These are phyloP conservation scores for Aleiodes sp. DNA, from an alignment of 1,140 invertebrate genomes.

Conservation along the genomic window DNA sequence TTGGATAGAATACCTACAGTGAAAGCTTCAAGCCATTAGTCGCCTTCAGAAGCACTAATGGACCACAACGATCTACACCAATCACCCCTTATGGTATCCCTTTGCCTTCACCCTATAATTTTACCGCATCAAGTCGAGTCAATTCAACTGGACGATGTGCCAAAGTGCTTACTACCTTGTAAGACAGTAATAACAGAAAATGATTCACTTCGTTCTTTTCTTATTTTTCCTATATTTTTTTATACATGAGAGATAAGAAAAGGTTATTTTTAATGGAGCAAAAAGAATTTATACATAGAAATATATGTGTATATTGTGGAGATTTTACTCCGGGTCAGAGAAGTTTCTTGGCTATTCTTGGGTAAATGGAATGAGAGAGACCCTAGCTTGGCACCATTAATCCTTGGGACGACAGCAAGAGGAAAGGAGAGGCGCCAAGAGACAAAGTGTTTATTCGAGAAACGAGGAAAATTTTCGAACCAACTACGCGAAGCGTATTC, in stretches of 20 bases:
- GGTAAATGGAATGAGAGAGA: background rate
- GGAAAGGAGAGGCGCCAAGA: slow-evolving; percentile 1
- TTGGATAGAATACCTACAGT: slow-evolving; percentile 28
- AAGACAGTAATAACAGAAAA: background rate
- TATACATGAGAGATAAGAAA: background rate
- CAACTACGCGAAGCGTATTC: background rate
- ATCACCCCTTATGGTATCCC: slow-evolving; percentile 20
- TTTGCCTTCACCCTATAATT: slow-evolving; percentile 26
- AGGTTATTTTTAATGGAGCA: too few relatives aligned
- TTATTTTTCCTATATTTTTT: background rate
- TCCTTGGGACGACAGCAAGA: slow-evolving; percentile 1
- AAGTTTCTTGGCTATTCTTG: background rate
- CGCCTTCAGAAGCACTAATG: slow-evolving; percentile 35
- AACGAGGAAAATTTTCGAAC: slow-evolving; percentile 30
- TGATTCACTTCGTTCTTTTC: background rate
- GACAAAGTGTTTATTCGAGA: slow-evolving; percentile 38
- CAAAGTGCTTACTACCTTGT: background rate
- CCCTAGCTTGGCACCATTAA: background rate
- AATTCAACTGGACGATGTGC: background rate
- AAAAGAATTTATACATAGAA: too few relatives aligned
- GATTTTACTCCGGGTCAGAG: background rate
- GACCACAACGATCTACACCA: slow-evolving; percentile 34
- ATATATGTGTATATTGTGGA: background rate
- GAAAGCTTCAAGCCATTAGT: slow-evolving; percentile 29
- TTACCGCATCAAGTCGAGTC: slow-evolving; percentile 26